Base-by-base conservation (phyloP, 2,888 invertebrate genomes). In the Desoria tigrina region DNA sequence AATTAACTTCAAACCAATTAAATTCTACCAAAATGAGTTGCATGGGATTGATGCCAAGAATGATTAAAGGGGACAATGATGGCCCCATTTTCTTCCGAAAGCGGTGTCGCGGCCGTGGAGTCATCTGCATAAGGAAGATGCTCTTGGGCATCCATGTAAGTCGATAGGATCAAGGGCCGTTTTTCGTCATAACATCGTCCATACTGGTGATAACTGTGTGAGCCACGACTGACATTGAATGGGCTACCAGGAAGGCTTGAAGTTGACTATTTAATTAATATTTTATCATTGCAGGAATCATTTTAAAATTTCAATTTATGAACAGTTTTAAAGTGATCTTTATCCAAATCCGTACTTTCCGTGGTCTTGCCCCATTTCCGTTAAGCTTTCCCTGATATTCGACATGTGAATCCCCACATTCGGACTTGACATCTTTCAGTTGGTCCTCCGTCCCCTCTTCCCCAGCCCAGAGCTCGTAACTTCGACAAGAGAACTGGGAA, bases 51-150 rank as follows among this genome's bases (percentile, higher is more conserved):
- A 82, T 54, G 27, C 54, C 54, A 54, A n/a, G 54, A 54, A 42
- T 65, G 65, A 54, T 57, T 57, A 49, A 61, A 68, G 1, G 94
- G 92, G 78, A 94, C 90, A 78, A 94, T 90, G 82, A 94, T 93
- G 79, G 93, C 92, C 79, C 94, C 94, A 82, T 94, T 94, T 82
- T 96, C 96, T 83, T 96, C 96, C 74, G 94, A 94, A 90, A 95
- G 93, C 61, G 96, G 96, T 70, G 96, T 97, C 67, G 95, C 96
- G 74, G 95, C 96, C 79, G 93, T 93, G 72, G 95, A 95, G 83
- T 96, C 97, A 81, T 97, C 97, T 66, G 95, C 96, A 80, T 94
- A 97, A 66, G 96, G 96, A 79, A 96, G 86, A 82, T 94, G 93
- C 84, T 94, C 93, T 79, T 83, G 78, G 45, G 73, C 71, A 59